Base-by-base conservation (phyloP, 2,888 invertebrate species). In the Noctua comes region DNA sequence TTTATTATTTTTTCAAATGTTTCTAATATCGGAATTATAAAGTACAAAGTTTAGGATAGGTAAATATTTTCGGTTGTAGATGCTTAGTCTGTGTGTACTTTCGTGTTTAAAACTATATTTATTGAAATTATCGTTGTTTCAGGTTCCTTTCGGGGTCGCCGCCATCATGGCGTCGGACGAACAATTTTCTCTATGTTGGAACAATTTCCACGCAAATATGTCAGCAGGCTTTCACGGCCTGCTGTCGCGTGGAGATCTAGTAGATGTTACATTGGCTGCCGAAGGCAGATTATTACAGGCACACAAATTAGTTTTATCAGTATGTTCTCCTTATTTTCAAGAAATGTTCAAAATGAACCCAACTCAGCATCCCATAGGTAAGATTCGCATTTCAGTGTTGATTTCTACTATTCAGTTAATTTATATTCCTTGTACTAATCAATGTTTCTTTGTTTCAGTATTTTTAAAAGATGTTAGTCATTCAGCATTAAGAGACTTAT, bases 121-220 rank as follows among this genome's bases (percentile, higher is more conserved):
- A 46, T 40, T 16, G n/a, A 80, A 36, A 2, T 40, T 13, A 46
- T 76, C 64, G 74, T 80, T 70, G 11, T 95, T 92, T 3, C 93
- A 96, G 96, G 96, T 94, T 93, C 93, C 91, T 88, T 87, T 88
- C 88, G 89, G 90, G 86, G 89, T 92, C 94, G 95, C 93, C 97
- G 96, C 97, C 97, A 97, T 97, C 95, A 97, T 97, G 97, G 97
- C 97, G 97, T 97, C 97, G 97, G 97, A 97, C 97, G 97, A 98
- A 96, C 97, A 97, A 94, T 98, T 97, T 96, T 98, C 98, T 94
- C 95, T 98, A 96, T 98, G 98, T 96, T 98, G 98, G 98, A 98
- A 98, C 96, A 98, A 98, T 96, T 98, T 98, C 97, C 98, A 98
- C 96, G 97, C 97, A 87, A 98, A 98, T 92, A 97, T 98, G 96